Conservation (phyloP, 2,797 vertebrate species). For the Chelonia mydas region DNA sequence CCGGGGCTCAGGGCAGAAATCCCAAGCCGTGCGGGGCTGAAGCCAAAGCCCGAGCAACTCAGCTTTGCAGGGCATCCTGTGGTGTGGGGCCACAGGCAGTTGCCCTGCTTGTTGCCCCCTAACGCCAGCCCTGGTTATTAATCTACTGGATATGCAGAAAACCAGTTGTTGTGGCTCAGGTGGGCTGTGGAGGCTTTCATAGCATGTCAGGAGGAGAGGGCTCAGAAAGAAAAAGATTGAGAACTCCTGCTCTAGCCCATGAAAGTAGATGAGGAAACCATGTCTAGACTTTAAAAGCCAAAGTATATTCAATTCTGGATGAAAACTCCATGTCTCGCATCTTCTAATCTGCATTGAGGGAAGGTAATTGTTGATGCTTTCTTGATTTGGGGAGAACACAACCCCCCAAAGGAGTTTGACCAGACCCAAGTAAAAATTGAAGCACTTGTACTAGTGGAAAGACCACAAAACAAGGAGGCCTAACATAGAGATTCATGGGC, state of each 20-base stretch:
- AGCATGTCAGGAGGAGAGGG: no score
- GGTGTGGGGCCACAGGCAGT: no score
- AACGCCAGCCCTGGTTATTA: no score
- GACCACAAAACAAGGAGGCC: neutral
- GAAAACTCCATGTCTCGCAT: slow-evolving; percentile 56
- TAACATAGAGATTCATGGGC: neutral
- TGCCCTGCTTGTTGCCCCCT: no score
- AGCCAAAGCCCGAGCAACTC: no score
- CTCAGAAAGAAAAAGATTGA: no score
- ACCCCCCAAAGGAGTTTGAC: neutral
- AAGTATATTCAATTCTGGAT: slow-evolving; percentile 71
- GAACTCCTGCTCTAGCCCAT: neutral
- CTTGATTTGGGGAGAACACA: neutral
- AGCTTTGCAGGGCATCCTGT: no score
- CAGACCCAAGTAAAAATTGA: neutral
- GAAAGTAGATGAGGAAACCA: slow-evolving; percentile 62
- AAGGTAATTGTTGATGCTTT: slow-evolving; percentile 11
- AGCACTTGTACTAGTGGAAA: neutral
- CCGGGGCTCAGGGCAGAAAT: no score
- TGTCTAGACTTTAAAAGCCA: slow-evolving; percentile 75
- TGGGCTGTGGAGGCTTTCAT: no score
- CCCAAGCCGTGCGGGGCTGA: no score
- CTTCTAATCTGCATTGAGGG: slow-evolving; percentile 27
- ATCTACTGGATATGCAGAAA: no score
- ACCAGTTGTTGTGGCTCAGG: no score